phyloP scores from a whole-genome alignment of 2,888 invertebrate species.

The Oxyscelio sp. region DNA sequence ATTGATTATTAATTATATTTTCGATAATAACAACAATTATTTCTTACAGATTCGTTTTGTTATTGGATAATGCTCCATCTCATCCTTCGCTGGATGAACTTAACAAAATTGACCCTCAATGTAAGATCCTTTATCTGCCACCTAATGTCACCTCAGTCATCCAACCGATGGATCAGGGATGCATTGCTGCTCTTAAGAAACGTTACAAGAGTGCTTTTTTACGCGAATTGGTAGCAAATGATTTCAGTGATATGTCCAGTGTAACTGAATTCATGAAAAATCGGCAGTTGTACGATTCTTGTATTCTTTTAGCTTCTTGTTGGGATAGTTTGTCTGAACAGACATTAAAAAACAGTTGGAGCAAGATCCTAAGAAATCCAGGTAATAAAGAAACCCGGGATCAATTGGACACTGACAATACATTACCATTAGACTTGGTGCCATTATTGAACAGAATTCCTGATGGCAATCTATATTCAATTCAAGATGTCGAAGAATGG shows the following conservation, averaged over 20 bases:
- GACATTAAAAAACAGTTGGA: neutral
- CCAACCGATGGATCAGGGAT: slow-evolving; percentile 79
- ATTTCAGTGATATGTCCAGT: neutral
- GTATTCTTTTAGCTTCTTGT: neutral
- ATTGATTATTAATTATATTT: too few species aligned
- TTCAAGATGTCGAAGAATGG: too few species aligned
- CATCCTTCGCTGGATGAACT: neutral
- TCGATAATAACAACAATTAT: too few species aligned
- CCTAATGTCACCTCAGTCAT: slow-evolving; percentile 76
- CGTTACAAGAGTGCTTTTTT: slow-evolving; percentile 3
- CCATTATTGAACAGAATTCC: too few species aligned
- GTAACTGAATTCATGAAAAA: neutral
- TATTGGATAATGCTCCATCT: neutral
- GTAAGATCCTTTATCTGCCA: slow-evolving; percentile 74
- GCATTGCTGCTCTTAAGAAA: slow-evolving; percentile 76
- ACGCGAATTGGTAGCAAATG: neutral
- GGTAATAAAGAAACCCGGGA: too few species aligned
- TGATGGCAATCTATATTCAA: too few species aligned
- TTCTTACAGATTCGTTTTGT: neutral
- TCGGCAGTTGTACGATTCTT: neutral
- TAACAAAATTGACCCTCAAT: slow-evolving; percentile 17
- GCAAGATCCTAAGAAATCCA: neutral
- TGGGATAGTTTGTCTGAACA: neutral
- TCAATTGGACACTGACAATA: too few species aligned
- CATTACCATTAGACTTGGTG: too few species aligned